Percentiles rank a stretch among this genome's conserved stretches.
Evolutionary conservation across 2,888 invertebrate genomes (phyloP).

Genomic region (Carterocephalus palaemon): DNA sequence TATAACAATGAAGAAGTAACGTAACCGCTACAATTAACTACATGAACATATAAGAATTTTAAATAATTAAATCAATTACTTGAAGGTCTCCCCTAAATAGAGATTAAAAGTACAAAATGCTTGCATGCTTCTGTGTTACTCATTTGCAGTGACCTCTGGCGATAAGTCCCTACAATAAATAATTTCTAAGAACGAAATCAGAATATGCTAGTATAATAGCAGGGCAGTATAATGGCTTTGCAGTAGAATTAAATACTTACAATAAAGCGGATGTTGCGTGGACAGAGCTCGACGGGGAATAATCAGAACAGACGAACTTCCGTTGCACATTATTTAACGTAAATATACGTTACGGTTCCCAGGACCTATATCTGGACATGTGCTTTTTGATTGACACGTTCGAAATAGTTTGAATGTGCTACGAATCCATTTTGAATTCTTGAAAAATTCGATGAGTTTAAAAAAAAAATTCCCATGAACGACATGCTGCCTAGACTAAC

Average conservation of each 20-base stretch:
- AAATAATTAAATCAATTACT: too few species aligned
- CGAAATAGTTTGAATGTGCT: too few species aligned
- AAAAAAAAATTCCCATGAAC: too few species aligned
- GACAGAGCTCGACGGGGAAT: slow-evolving; percentile 43
- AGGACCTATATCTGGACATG: slow-evolving; percentile 10
- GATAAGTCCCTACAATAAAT: slow-evolving; percentile 25
- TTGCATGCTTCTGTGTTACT: slow-evolving; percentile 46
- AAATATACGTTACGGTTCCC: slow-evolving; percentile 24
- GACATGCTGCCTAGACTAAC: too few species aligned
- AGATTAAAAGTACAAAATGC: too few species aligned
- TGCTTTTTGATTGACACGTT: too few species aligned
- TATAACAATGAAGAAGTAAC: too few species aligned
- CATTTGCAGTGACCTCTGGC: slow-evolving; percentile 50
- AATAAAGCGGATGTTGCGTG: slow-evolving; percentile 65
- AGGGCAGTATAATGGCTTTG: slow-evolving; percentile 34
- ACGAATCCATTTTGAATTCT: too few species aligned
- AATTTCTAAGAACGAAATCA: slow-evolving; percentile 30
- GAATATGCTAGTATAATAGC: slow-evolving; percentile 26
- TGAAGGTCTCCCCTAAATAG: too few species aligned
- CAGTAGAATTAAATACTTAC: slow-evolving; percentile 47
- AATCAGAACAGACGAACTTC: slow-evolving; percentile 58
- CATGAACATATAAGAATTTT: too few species aligned
- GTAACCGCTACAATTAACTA: too few species aligned
- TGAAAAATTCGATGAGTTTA: too few species aligned
- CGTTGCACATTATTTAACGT: slow-evolving; percentile 38